These are phyloP conservation scores for Parazoanthus darwini DNA, from an alignment of 92 coral and sea anemone genomes.

Conservation along the genomic window DNA sequence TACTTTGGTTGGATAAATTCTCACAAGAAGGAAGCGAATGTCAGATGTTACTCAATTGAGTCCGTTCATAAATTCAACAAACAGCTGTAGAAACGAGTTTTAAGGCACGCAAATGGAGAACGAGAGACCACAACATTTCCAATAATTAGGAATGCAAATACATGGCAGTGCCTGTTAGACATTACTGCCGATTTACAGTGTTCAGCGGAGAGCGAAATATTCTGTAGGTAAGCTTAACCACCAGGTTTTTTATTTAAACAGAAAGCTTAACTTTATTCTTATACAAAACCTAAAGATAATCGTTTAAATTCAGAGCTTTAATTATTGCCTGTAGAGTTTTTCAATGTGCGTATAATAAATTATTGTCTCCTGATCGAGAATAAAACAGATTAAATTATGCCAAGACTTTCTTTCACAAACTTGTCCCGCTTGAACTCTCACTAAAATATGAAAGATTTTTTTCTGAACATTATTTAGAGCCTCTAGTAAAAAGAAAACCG, in stretches of 20 bases:
- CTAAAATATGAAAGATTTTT: neutral
- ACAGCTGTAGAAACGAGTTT: neutral
- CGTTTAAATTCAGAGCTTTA: neutral
- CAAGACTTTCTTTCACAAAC: neutral
- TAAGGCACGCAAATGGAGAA: neutral
- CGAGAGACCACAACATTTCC: neutral
- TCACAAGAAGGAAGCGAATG: neutral
- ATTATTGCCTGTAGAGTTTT: too few relatives aligned
- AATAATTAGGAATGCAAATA: constrained; percentile 22
- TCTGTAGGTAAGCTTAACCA: constrained; percentile 2
- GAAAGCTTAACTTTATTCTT: neutral
- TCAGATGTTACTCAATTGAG: neutral
- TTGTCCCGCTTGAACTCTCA: neutral
- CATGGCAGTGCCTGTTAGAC: neutral
- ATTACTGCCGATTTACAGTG: neutral
- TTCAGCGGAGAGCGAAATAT: neutral
- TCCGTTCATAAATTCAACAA: neutral
- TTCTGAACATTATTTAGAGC: neutral
- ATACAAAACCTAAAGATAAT: neutral
- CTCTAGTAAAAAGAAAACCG: neutral
- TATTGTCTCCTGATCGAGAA: neutral
- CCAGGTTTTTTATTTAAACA: neutral
- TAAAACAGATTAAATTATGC: neutral
- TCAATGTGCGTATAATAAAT: neutral
- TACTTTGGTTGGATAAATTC: neutral